phyloP scores from a whole-genome alignment of 2,113 vertebrate species.

The Lepisosteus oculatus region DNA sequence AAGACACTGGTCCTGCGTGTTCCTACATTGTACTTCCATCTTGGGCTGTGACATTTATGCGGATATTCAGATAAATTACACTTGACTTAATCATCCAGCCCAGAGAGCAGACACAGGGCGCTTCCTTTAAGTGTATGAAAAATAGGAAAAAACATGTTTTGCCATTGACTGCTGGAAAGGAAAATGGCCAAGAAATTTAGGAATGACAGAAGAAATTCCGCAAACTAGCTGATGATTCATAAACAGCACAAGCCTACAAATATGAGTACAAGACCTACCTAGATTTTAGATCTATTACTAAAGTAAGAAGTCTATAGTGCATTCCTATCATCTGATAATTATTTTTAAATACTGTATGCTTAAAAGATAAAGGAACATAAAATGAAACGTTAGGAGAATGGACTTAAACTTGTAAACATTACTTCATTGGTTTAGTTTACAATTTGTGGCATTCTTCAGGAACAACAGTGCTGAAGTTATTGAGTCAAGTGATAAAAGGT shows the following conservation, averaged over 20 bases:
- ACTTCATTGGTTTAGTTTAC: too few relatives aligned
- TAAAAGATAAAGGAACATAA: background rate
- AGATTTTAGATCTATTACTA: background rate
- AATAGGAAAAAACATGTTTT: background rate
- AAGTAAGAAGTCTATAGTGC: too few relatives aligned
- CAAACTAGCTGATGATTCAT: too few relatives aligned
- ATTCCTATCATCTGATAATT: too few relatives aligned
- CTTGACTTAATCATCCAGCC: background rate
- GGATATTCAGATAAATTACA: background rate
- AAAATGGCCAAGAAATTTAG: too few relatives aligned
- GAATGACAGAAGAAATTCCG: too few relatives aligned
- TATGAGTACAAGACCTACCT: background rate
- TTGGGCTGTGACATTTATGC: background rate
- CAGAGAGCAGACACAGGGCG: background rate
- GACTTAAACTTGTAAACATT: background rate
- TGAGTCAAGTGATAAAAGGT: too few relatives aligned
- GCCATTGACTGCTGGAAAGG: background rate
- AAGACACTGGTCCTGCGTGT: background rate
- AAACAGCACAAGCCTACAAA: too few relatives aligned
- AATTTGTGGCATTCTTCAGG: too few relatives aligned
- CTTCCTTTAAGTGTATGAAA: background rate
- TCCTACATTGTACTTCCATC: constrained; percentile 28
- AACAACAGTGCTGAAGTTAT: too few relatives aligned
- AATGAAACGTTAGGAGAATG: background rate
- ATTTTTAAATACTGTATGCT: background rate